phyloP scores from a whole-genome alignment of 1,140 invertebrate genomes.

The Platorchestia sp. region DNA sequence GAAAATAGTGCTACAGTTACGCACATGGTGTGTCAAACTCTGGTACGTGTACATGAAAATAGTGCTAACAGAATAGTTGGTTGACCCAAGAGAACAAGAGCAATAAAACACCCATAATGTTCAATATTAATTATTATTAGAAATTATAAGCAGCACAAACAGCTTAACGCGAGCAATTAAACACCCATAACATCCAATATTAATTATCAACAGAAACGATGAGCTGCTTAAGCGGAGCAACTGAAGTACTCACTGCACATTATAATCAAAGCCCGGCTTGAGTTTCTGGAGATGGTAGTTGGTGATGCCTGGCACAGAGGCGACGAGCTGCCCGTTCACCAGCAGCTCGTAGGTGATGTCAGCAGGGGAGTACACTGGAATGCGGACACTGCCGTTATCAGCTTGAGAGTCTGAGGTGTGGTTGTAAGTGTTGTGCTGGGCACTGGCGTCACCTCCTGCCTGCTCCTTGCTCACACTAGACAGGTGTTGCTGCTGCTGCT shows the following conservation, averaged over 20 bases:
- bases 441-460: slow-evolving; percentile 48
- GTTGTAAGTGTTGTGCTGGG: neutral
- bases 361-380: slow-evolving; percentile 8
- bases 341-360: slow-evolving; percentile 64
- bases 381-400: neutral
- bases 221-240: no score
- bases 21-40: no score
- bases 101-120: no score
- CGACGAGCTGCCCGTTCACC: slow-evolving; percentile 60
- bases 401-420: neutral
- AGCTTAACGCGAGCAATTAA: neutral
- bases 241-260: slow-evolving; percentile 62
- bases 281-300: slow-evolving; percentile 60
- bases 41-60: no score
- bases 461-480: neutral
- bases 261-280: slow-evolving; percentile 65
- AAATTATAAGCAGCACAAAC: no score
- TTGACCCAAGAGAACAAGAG: no score
- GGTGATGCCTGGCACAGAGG: slow-evolving; percentile 52
- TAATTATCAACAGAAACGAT: no score
- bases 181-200: no score
- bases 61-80: no score
- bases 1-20: no score
- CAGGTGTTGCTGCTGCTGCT: neutral
- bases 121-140: no score